phyloP scores from a whole-genome alignment of 2,797 vertebrate species.

The Psittacula echo region DNA sequence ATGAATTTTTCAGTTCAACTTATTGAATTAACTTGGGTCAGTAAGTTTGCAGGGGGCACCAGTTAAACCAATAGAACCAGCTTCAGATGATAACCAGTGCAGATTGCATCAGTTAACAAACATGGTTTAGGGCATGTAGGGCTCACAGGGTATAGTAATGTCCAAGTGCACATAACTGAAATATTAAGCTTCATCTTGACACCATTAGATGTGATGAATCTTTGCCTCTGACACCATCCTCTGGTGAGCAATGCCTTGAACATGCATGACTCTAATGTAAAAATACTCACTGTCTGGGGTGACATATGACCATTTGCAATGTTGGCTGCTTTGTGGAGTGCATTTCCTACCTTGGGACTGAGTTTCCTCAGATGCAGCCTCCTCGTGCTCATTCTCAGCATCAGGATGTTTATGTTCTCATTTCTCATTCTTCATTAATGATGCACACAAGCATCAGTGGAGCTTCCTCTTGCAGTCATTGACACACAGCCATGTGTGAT shows the following conservation, averaged over 20 bases:
- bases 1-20: not conserved
- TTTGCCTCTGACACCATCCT: slow-evolving; percentile 7
- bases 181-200: slow-evolving; percentile 15
- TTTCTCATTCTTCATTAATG: slow-evolving; percentile 4
- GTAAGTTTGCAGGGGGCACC: not conserved
- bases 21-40: not conserved
- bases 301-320: not conserved
- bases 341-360: not conserved
- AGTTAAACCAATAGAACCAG: slow-evolving; percentile 20
- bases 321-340: not conserved
- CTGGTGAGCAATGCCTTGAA: not conserved
- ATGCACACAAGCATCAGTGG: not conserved
- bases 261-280: not conserved
- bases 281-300: not conserved
- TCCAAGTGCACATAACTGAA: slow-evolving; percentile 31
- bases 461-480: not conserved
- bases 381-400: not conserved
- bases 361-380: not conserved
- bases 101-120: not conserved
- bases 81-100: not conserved
- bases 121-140: not conserved
- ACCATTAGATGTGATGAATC: slow-evolving; percentile 37
- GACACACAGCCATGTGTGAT: slow-evolving; percentile 28
- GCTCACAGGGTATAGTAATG: not conserved
- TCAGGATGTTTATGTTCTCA: not conserved